A percentile compares a stretch with the other conserved stretches of the same genome.
Conservation (phyloP, 2,888 invertebrate species). For the Uropetala carovei region DNA sequence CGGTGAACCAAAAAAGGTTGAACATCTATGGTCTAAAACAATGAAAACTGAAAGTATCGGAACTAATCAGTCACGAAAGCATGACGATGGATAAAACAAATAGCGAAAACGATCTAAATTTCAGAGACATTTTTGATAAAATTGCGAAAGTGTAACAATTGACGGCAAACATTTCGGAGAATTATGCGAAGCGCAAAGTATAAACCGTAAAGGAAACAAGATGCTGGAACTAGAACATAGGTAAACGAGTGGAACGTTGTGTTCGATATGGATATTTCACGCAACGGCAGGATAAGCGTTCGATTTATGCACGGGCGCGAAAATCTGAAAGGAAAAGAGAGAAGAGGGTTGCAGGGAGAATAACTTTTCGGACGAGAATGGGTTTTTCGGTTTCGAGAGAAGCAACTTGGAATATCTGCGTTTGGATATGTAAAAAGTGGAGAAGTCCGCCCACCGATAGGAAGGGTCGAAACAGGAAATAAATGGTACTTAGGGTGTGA, state of each 20-base stretch:
- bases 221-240: not conserved
- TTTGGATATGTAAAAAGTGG: not conserved
- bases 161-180: fast-evolving
- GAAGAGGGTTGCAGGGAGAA: too few relatives aligned
- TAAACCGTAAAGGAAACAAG: not conserved
- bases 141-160: not conserved
- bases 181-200: not conserved
- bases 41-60: too few relatives aligned
- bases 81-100: too few relatives aligned
- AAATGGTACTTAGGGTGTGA: not conserved
- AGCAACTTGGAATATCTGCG: not conserved
- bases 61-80: too few relatives aligned
- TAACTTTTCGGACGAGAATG: not conserved
- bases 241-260: not conserved
- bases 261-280: not conserved
- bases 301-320: not conserved
- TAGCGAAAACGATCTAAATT: too few relatives aligned
- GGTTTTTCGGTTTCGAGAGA: not conserved
- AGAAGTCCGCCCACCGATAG: not conserved
- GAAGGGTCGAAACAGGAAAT: not conserved
- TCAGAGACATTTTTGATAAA: too few relatives aligned
- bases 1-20: too few relatives aligned
- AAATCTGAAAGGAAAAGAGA: not conserved
- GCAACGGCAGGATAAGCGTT: not conserved
- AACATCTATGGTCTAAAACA: too few relatives aligned